Conservation (phyloP, 2,113 vertebrate species). For the Paradoxurus hermaphroditus region DNA sequence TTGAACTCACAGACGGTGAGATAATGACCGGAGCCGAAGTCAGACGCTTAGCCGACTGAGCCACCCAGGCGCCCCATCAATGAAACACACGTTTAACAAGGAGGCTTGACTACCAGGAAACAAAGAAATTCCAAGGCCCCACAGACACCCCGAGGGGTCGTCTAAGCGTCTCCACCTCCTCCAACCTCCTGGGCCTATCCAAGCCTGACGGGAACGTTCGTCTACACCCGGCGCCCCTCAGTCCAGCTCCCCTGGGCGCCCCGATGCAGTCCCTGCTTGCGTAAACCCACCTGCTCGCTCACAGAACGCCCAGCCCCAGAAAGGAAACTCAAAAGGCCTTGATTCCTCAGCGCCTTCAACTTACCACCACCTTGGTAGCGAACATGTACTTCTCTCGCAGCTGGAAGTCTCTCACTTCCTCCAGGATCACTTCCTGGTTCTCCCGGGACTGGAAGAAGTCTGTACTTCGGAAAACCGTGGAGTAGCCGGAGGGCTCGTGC, state of each 20-base stretch:
- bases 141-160: not conserved
- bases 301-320: not conserved
- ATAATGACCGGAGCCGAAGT: too few species aligned
- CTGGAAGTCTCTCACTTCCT: slow-evolving; percentile 95
- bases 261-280: rapidly evolving
- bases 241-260: rapidly evolving
- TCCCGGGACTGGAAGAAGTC: slow-evolving; percentile 97
- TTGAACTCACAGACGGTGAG: too few species aligned
- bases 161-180: not conserved
- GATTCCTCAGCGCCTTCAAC: slow-evolving; percentile 24
- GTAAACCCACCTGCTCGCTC: not conserved
- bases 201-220: not conserved
- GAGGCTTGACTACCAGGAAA: not conserved
- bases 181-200: not conserved
- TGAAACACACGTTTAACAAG: not conserved
- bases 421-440: slow-evolving; percentile 91
- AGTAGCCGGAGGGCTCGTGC: slow-evolving; percentile 92
- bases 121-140: not conserved
- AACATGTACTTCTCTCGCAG: slow-evolving; percentile 98
- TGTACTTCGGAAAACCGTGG: slow-evolving; percentile 92
- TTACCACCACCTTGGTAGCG: slow-evolving; percentile 94
- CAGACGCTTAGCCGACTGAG: too few species aligned
- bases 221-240: not conserved
- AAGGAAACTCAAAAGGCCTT: not conserved
- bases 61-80: not conserved